Evolutionary conservation across 2,113 vertebrate species (phyloP), one percentile per base, ranked within the genome.

Genomic region (Antigone vipio): DNA sequence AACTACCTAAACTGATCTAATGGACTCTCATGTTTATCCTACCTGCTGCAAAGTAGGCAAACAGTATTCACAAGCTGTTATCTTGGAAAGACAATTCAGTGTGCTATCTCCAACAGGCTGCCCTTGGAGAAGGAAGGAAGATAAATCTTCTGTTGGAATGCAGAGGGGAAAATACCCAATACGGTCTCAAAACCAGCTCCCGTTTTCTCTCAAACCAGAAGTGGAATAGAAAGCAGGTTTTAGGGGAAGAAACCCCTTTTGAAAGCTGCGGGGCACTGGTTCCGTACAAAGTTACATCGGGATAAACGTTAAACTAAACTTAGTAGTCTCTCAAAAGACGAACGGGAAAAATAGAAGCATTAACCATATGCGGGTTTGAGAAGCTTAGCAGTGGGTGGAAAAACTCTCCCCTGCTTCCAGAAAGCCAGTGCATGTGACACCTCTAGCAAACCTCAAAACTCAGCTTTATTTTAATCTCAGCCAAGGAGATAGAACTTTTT

Each of bases 401-500:
- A 52, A 93, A 20, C 16, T 93, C 40, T 81, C 12, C 11, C 3
- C 7, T 59, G 14, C 47, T 92, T 92, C 63, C 45, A 59, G 79
- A 79, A 56, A 53, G 49, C 35, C 8, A 15, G 30, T 53, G 74
- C 44, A 59, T 4, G 3, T 72, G 60, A 22, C 58, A 52, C 35
- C 30, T 74, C 72, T 63, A 60, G 66, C 53, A 85, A 44, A 73
- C 40, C 53, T 88, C 42, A 64, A 45, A 88, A 58, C 44, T 71
- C 69, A 78, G 30, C 52, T 23, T 78, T 88, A 30, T 63, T 91
- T 85, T 75, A 21, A 18, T 82, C 81, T 58, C 35, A 47, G 80
- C 29, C 73, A 93, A 73, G 94, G 74, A 66, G 49, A 68, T 5
- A 40, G 77, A 95, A 88, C 83, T 89, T 87, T 82, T 84, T 92